Evolutionary conservation across 2,113 vertebrate species (phyloP), one percentile per base, ranked within the genome.

Genomic region (Ailurus styani): DNA sequence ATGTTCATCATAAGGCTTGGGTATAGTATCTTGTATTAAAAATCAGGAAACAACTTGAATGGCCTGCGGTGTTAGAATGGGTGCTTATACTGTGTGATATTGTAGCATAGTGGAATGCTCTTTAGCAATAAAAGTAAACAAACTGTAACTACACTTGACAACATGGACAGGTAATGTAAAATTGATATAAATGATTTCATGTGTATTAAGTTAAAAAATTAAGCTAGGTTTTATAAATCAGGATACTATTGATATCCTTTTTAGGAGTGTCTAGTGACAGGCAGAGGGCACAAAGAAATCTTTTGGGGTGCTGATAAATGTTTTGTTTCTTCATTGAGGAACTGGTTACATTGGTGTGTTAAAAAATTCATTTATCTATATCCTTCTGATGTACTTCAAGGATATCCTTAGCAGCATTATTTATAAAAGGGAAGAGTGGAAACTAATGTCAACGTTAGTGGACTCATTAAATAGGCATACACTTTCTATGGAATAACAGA

Each of bases 271-370:
- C 57, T 95, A 70, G 3, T 94, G n/a, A 77, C 20, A 78, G 20
- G 23, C 77, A 64, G 45, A 94, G 55, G 40, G 72, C 20, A 91
- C 23, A 75, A 78, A 34, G 34, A 88, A 60, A 29, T 25, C 31
- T 93, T 96, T 86, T 66, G 60, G 34, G 47, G 20, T 92, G 34
- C 10, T 90, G 45, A 72, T 86, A 81, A 66, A 57, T 93, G 52
- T 75, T 96, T 73, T 54, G 37, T 97, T 94, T 93, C 42, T 94
- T 93, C 66, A 60, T 94, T 14, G 83, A 68, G 79, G 18, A 87
- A 60, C 34, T 95, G 54, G 34, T 93, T 97, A 88, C 55, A 50
- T 93, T 81, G 9, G 34, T n/a, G 18, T 87, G 31, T 87, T 94
- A 20, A 93, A 57, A 97, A 94, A 70, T 57, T 83, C 15, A 50